Base-by-base conservation (phyloP, 2,113 vertebrate genomes). In the Platysteira castanea region DNA sequence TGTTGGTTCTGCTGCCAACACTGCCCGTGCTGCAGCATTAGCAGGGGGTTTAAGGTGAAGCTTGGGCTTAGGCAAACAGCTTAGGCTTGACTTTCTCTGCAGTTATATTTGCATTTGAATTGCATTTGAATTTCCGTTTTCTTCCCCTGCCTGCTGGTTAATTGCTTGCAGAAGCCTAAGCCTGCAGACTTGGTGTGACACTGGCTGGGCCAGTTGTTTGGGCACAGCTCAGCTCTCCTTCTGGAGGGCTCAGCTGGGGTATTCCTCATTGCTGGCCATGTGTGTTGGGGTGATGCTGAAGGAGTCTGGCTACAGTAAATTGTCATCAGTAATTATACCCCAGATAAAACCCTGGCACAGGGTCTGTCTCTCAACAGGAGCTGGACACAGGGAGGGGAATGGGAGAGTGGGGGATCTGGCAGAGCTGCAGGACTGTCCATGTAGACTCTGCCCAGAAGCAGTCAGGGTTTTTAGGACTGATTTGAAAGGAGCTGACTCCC, bases 31-130 rank as follows among this genome's bases (percentile, higher is more conserved):
- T 73, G 60, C 54, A 39, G 39, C 39, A 6, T 27, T 84, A 69
- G 37, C 46, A 53, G 49, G 69, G 49, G 31, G 9, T 74, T 67
- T 87, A 70, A 59, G 47, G 37, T 54, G 54, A 82, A 87, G 73
- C 28, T 60, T 54, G 79, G 53, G 49, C 21, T 96, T 78, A 84
- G 74, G 69, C 84, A 91, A 87, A 81, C 84, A 78, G 87, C 50
- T 92, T 76, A 81, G 46, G n/a, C 69, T 86, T 89, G 87, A 83
- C 84, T 94, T 61, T 87, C 85, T 93, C 82, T 71, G 84, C 90
- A 93, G 89, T 73, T 91, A 9, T 71, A 94, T 96, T 96, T 96
- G 93, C 92, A 93, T 96, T 95, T 89, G 84, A 95, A 89, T 96
- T 81, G 56, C 47, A 2, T 80, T 49, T 73, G 39, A 35, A n/a